Percentiles rank a stretch among this genome's conserved stretches.
These are phyloP conservation scores for Oplegnathus fasciatus DNA, from an alignment of 2,113 vertebrate species.

Conservation along the genomic window DNA sequence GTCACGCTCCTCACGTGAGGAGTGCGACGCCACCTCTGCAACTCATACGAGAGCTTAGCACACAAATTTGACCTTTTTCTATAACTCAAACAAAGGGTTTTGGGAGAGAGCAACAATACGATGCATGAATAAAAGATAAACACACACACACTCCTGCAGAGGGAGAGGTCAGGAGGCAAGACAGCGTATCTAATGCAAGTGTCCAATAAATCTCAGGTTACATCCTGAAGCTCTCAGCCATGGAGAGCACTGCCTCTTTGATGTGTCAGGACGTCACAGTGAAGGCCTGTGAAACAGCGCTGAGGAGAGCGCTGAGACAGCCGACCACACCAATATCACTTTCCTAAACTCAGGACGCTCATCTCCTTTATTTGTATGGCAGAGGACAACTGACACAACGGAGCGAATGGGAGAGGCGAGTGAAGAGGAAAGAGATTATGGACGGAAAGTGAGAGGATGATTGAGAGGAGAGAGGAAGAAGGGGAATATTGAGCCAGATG, in stretches of 20 bases:
- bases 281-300: conserved; percentile 43
- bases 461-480: conserved; percentile 27
- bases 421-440: conserved; percentile 11
- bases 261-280: conserved; percentile 58
- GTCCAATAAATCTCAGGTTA: conserved; percentile 81
- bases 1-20: background rate
- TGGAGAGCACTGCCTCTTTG: conserved; percentile 57
- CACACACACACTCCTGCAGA: conserved; percentile 36
- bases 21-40: background rate
- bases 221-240: conserved; percentile 55
- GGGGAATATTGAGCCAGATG: conserved; percentile 40
- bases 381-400: conserved; percentile 24
- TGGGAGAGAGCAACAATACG: conserved; percentile 1
- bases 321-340: conserved; percentile 31
- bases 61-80: background rate
- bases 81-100: conserved; percentile 10
- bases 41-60: background rate
- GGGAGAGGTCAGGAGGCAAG: conserved; percentile 55
- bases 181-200: conserved; percentile 67
- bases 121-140: conserved; percentile 29
- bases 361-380: conserved; percentile 9
- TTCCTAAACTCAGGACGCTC: conserved; percentile 32
- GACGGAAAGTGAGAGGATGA: conserved; percentile 50
- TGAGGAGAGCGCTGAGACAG: background rate
- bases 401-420: conserved; percentile 26